These are phyloP conservation scores for Podiceps cristatus DNA, from an alignment of 2,113 vertebrate species.

Conservation along the genomic window DNA sequence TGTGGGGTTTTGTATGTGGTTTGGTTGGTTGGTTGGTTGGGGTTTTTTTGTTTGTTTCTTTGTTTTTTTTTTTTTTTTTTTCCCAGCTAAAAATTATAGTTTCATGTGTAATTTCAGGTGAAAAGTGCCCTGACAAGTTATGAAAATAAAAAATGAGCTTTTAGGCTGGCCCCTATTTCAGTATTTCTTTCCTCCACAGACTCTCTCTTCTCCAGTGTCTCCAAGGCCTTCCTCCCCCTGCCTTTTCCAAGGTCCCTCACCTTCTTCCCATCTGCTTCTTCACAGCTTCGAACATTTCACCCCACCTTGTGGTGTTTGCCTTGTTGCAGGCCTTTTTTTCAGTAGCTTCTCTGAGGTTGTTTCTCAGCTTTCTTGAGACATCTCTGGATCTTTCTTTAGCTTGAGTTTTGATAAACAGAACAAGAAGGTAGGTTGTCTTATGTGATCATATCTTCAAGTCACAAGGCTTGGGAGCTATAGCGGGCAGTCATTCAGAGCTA, in stretches of 20 bases:
- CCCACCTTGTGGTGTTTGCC: not conserved
- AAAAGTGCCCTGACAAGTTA: fast-evolving
- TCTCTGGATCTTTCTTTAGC: not conserved
- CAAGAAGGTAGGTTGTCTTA: not conserved
- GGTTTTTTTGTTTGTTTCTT: no score
- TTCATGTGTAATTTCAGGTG: not conserved
- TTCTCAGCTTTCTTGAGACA: not conserved
- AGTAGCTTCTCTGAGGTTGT: not conserved
- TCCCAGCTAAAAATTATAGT: not conserved
- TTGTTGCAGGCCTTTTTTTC: not conserved
- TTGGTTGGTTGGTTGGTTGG: no score
- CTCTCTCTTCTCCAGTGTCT: not conserved
- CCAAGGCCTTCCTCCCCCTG: not conserved
- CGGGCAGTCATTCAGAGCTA: not conserved
- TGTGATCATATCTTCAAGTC: not conserved
- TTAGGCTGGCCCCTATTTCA: not conserved
- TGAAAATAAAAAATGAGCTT: not conserved
- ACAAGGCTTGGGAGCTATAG: not conserved
- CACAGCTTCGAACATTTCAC: not conserved
- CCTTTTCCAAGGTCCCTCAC: not conserved
- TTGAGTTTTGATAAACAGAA: not conserved
- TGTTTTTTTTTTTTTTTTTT: no score
- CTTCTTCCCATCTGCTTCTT: not conserved
- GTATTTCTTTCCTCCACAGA: not conserved
- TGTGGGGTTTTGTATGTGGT: no score